Evolutionary conservation across 2,888 invertebrate species (phyloP), one percentile per base, ranked within the genome.

Genomic region (Amphipoea oculea): DNA sequence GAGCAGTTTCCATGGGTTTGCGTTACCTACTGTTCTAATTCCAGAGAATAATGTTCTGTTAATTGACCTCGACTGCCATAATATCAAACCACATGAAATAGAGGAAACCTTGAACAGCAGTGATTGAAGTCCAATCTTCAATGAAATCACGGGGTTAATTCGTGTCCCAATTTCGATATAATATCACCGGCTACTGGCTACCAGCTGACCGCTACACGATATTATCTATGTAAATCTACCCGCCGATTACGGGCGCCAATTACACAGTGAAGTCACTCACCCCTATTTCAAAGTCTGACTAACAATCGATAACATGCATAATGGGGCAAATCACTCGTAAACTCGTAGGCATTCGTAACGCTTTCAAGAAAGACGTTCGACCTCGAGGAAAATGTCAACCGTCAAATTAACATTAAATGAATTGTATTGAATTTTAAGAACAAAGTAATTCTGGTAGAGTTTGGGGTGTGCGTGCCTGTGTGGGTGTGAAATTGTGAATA

Each of bases 241-340:
- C 84, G 20, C 86, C 87, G 88, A 90, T 92, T 91, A 91, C 85
- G 76, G 85, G 63, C 81, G 81, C 83, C 76, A 89, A 90, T 91
- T 89, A 89, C 79, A 89, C 72, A 70, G 73, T 76, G 85, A 86
- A 92, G 94, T 94, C 94, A 94, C 91, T 92, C 89, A 94, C 93
- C 94, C 92, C 90, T 86, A 88, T 80, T 86, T 78, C 81, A 80
- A 83, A 85, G 84, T 81, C 88, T 90, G 91, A 90, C 89, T 90
- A 90, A 90, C 85, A 92, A 94, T 94, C 94, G 91, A 94, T 94
- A 71, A 67, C 67, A 40, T 83, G 29, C 4, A 40, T 40, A 83
- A 90, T 82, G 79, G 84, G 79, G 86, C 89, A 84, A 90, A 88
- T 83, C 82, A 86, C 84, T 75, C 70, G 80, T 78, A 68, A 84